A percentile compares a stretch with the other conserved stretches of the same genome.
These are phyloP conservation scores for Megaleporinus macrocephalus DNA, from an alignment of 2,113 vertebrate species.

Conservation along the genomic window DNA sequence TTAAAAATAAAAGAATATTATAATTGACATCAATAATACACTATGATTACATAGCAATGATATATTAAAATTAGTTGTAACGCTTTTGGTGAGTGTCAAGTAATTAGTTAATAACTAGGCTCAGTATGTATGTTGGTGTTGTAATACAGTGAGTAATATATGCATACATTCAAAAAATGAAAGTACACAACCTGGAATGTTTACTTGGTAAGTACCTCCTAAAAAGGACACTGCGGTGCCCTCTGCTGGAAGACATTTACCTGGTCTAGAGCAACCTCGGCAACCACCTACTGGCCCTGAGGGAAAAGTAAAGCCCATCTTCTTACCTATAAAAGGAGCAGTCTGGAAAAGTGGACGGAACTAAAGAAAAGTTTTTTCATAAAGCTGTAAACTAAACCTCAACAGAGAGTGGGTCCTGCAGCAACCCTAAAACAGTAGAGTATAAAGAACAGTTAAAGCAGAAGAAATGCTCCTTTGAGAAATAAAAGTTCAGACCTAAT, in stretches of 20 bases:
- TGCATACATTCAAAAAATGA: background rate
- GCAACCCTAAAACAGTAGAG: too few species aligned
- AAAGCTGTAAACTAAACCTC: too few species aligned
- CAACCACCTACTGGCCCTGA: slow-evolving; percentile 91
- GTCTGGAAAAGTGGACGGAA: background rate
- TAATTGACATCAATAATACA: too few species aligned
- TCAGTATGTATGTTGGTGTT: slow-evolving; percentile 31
- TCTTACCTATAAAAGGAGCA: slow-evolving; percentile 80
- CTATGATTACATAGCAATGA: too few species aligned
- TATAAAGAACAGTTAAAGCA: too few species aligned
- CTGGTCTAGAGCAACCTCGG: slow-evolving; percentile 85
- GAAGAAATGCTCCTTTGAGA: too few species aligned
- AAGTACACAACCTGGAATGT: background rate
- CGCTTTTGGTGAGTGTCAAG: slow-evolving; percentile 81
- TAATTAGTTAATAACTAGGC: slow-evolving; percentile 22
- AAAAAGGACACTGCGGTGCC: background rate
- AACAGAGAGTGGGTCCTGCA: too few species aligned
- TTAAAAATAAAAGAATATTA: slow-evolving; percentile 86
- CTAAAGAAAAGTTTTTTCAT: too few species aligned
- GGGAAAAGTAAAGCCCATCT: slow-evolving; percentile 89
- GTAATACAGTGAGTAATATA: slow-evolving; percentile 77
- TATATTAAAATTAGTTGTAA: too few species aligned
- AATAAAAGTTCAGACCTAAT: too few species aligned
- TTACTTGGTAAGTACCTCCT: background rate
- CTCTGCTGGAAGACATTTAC: slow-evolving; percentile 81